Conservation (phyloP, 53 echinoderm and acorn worm genomes). For the Arbacia lixula region DNA sequence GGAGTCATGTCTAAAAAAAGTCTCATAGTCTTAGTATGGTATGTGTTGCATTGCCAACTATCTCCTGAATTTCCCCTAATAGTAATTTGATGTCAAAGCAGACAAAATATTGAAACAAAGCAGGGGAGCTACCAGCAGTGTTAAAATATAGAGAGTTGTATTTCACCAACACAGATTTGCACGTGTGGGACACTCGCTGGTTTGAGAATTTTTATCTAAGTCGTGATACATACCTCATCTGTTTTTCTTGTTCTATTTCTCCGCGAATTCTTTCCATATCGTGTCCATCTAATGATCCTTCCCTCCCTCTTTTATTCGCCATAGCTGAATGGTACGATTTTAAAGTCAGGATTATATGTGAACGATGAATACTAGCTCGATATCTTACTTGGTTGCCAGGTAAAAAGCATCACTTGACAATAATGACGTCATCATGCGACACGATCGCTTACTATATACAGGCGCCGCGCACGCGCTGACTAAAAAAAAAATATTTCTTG, state of each 20-base stretch:
- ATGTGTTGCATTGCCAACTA: no score
- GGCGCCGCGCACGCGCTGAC: no score
- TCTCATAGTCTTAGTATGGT: no score
- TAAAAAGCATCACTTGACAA: constrained; percentile 13
- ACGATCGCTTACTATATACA: no score
- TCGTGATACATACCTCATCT: constrained; percentile 28
- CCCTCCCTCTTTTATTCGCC: constrained; percentile 40
- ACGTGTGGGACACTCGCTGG: constrained; percentile 25
- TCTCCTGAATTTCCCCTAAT: no score
- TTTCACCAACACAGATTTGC: constrained; percentile 1
- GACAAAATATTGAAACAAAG: no score
- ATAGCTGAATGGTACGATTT: no score
- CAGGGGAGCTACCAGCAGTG: neutral
- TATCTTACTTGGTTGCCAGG: neutral
- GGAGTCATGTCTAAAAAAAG: no score
- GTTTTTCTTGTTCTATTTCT: constrained; percentile 45
- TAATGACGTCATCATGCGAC: constrained; percentile 9
- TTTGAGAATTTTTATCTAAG: neutral
- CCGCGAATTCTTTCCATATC: constrained; percentile 28
- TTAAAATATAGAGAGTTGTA: neutral
- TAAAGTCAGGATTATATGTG: no score
- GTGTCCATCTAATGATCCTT: neutral
- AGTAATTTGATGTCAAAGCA: no score
- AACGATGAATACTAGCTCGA: neutral
- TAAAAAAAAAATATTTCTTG: no score